A percentile compares a stretch with the other conserved stretches of the same genome.
Evolutionary conservation across 2,113 vertebrate species (phyloP).

Genomic region (Phyllostomus discolor): DNA sequence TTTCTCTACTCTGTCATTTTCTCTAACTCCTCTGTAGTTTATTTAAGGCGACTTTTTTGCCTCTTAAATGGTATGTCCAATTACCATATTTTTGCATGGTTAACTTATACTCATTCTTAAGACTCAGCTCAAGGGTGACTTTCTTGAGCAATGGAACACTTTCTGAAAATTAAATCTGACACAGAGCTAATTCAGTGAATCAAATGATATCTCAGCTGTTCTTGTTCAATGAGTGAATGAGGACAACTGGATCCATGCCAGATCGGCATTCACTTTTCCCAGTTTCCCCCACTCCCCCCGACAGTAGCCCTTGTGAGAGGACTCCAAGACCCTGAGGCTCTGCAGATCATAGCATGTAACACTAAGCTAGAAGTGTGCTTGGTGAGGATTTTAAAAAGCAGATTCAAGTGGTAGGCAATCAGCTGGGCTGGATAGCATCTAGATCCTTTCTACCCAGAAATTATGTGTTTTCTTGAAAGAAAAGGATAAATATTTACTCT

Average conservation of each 20-base stretch:
- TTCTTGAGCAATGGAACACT: background rate
- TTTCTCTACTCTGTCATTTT: background rate
- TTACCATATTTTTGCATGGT: background rate
- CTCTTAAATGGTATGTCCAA: background rate
- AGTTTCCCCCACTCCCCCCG: background rate
- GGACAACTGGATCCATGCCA: background rate
- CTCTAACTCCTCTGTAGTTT: background rate
- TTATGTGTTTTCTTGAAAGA: background rate
- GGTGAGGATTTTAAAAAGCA: background rate
- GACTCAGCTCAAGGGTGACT: background rate
- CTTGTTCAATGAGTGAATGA: background rate
- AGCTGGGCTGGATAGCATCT: background rate
- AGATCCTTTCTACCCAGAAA: background rate
- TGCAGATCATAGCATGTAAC: background rate
- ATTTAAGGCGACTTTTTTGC: background rate
- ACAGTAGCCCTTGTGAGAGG: background rate
- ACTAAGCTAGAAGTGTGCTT: background rate
- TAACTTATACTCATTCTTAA: background rate
- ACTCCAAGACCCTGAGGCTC: background rate
- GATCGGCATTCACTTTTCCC: background rate
- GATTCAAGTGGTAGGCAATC: background rate
- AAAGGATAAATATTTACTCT: background rate
- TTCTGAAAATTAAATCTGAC: background rate
- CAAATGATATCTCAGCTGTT: background rate
- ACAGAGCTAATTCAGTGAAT: background rate